Evolutionary conservation across 2,113 vertebrate genomes (phyloP).

Genomic region (Siniperca knerii): DNA sequence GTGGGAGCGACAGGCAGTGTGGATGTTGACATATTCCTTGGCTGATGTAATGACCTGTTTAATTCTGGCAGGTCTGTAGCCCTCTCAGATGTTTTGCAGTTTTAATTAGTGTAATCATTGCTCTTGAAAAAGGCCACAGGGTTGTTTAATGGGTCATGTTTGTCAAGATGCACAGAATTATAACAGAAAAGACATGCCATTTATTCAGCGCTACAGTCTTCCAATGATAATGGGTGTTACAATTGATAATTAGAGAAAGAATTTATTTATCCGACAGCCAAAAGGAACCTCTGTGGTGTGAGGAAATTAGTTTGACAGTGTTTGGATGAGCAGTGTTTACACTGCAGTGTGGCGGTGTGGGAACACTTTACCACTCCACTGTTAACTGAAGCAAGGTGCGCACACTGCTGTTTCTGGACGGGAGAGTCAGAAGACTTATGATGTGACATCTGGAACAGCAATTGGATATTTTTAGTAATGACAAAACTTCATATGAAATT

Average conservation of each 20-base stretch:
- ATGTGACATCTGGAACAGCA: conserved; percentile 47
- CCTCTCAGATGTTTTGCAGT: conserved; percentile 80
- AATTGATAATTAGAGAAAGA: conserved; percentile 81
- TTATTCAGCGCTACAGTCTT: conserved; percentile 77
- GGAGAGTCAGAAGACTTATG: conserved; percentile 1
- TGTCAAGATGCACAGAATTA: conserved; percentile 85
- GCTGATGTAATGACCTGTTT: conserved; percentile 83
- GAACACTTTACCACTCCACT: conserved; percentile 45
- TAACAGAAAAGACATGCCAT: conserved; percentile 83
- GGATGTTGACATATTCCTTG: conserved; percentile 76
- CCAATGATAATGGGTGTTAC: conserved; percentile 81
- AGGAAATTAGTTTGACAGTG: conserved; percentile 78
- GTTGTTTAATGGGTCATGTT: conserved; percentile 83
- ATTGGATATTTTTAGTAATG: conserved; percentile 40
- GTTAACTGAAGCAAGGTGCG: conserved; percentile 27
- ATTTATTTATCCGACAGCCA: conserved; percentile 78
- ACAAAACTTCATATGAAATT: conserved; percentile 54
- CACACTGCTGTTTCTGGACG: conserved; percentile 28
- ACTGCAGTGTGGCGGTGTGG: conserved; percentile 52
- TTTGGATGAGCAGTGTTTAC: conserved; percentile 72
- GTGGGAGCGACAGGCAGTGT: conserved; percentile 56
- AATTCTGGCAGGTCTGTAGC: conserved; percentile 74
- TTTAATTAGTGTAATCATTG: conserved; percentile 85
- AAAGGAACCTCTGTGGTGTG: conserved; percentile 76
- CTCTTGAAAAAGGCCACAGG: conserved; percentile 81